Evolutionary conservation across 2,113 vertebrate genomes (phyloP), one percentile per base, ranked within the genome.

Genomic region (Podarcis cretensis): DNA sequence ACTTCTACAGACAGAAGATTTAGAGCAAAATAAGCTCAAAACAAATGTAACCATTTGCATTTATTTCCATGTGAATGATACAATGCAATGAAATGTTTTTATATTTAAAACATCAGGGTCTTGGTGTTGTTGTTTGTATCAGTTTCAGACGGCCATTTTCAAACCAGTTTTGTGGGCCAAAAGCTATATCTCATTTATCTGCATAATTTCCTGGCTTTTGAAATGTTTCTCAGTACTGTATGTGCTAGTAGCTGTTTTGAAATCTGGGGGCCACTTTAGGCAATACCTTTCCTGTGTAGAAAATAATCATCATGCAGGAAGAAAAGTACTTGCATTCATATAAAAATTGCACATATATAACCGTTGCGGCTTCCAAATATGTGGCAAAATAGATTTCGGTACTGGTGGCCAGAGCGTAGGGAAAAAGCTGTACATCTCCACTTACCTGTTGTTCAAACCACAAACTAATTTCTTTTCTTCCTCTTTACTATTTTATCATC

Each of bases 1-100:
- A 79, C 82, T 71, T 90, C 91, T 85, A 27, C 85, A 93, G 77
- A 83, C 83, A 92, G 81, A 87, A 89, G 63, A n/a, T n/a, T n/a
- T n/a, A n/a, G n/a, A n/a, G 95, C 94, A 54, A 78, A 81, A 89
- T 63, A 48, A n/a, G 5, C 66, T 87, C 82, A 81, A 7, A 14
- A 69, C 12, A 81, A 66, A 5, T 81, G n/a, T 75, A 37, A 85
- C 66, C 75, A 0, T 89, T 73, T 92, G 6, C 23, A n/a, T 27
- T 30, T 59, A 25, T 75, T 88, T 10, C 20, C 16, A 25, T 81
- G 2, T 14, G 4, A 80, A 2, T 75, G 25, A 79, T 88, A 87
- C 32, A 88, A 75, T 65, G 25, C 40, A 80, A 69, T 25, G 43
- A 25, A 35, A 40, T 83, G 18, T 40, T 2, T 74, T 59, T 23